Base-by-base conservation (phyloP, 2,888 invertebrate genomes). In the Lypha dubia region DNA sequence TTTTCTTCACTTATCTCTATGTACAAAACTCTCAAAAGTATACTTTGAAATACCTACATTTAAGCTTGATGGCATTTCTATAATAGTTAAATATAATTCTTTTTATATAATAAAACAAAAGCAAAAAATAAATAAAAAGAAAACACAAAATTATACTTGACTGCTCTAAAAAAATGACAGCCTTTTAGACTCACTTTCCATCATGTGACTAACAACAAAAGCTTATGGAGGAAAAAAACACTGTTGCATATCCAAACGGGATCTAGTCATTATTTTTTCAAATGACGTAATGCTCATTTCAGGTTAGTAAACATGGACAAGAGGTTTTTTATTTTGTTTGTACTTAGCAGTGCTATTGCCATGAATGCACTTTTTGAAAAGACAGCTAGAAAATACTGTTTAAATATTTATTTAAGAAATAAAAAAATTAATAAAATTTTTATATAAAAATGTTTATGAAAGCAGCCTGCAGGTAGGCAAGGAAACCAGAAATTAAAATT, bases 191-290 rank as follows among this genome's bases (percentile, higher is more conserved):
- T 63, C 63, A 53, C 28, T 70, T 44, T 41, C 44, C 17, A 58
- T 51, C 67, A 53, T 22, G 38, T 44, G 63, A 60, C 46, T 32
- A 60, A 60, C 28, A 60, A 73, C 58, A 60, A 51, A 11, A 53
- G 49, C 53, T 15, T 51, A 60, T 49, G 74, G 17, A 44, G n/a
- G n/a, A n/a, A n/a, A 44, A 63, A 82, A 79, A 83, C 84, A 84
- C 82, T 86, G 86, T 87, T 86, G 87, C 87, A 86, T 87, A 86
- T 86, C 70, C 79, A 80, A 76, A 65, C 65, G 86, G 76, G 70
- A 68, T 80, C 60, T 85, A 84, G 82, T 86, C 85, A 87, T 87
- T 87, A 87, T 85, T 83, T 81, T 82, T 84, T 68, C 46, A 81
- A 81, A 77, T 79, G 81, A 81, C 58, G 70, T 84, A 81, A 84